A percentile compares a stretch with the other conserved stretches of the same genome.
Conservation (phyloP, 2,797 vertebrate species). For the Ptychobarbus kaznakovi region DNA sequence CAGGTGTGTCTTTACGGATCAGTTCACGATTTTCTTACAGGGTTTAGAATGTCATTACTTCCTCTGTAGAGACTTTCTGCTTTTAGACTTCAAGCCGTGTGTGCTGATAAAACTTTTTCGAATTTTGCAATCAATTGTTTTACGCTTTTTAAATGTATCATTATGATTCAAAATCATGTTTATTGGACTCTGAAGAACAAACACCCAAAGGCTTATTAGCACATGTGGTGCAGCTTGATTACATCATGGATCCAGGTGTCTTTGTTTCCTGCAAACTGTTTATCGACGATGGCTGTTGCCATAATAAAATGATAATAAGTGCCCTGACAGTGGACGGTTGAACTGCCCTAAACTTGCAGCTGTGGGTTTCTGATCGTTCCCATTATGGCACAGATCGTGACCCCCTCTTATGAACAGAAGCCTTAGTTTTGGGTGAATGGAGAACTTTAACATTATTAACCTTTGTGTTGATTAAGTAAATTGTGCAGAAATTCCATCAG, state of each 20-base stretch:
- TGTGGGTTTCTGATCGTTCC: conserved; percentile 5
- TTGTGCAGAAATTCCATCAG: conserved; percentile 62
- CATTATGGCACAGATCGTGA: conserved; percentile 11
- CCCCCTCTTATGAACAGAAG: conserved; percentile 35
- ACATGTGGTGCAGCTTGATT: conserved; percentile 17
- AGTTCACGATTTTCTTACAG: conserved; percentile 38
- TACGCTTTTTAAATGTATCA: conserved; percentile 10
- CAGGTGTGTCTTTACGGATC: conserved; percentile 49
- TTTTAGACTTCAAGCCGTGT: background rate
- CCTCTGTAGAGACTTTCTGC: conserved; percentile 7
- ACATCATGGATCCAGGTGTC: conserved; percentile 22
- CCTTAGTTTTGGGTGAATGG: conserved; percentile 55
- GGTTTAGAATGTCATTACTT: conserved; percentile 41
- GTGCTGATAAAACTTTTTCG: background rate
- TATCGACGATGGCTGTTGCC: background rate
- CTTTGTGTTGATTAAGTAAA: conserved; percentile 57
- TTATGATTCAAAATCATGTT: conserved; percentile 4
- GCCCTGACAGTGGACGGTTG: background rate
- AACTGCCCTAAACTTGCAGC: conserved; percentile 30
- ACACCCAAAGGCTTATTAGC: background rate
- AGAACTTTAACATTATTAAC: conserved; percentile 58
- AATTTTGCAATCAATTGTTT: conserved; percentile 32
- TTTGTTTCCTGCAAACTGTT: conserved; percentile 32
- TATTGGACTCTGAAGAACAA: conserved; percentile 29
- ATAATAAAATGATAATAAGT: conserved; percentile 32